A percentile compares a stretch with the other conserved stretches of the same genome.
These are phyloP conservation scores for Prunella fulvescens DNA, from an alignment of 2,113 vertebrate genomes.

Conservation along the genomic window DNA sequence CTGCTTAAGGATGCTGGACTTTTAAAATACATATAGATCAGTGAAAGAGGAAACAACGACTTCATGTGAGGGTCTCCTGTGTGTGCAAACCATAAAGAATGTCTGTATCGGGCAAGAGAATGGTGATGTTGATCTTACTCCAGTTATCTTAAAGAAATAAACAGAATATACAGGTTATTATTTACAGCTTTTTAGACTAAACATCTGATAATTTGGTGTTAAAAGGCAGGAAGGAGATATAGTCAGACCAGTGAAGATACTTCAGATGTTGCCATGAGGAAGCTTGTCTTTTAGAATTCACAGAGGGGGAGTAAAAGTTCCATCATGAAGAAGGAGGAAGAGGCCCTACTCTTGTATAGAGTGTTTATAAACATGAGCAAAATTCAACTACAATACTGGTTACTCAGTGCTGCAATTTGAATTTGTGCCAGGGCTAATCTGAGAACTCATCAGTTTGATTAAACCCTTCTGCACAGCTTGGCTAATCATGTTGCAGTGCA, in stretches of 20 bases:
- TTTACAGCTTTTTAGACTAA: not conserved
- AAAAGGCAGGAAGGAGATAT: not conserved
- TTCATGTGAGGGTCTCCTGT: not conserved
- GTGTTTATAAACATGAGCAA: slow-evolving; percentile 30
- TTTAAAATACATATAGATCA: not conserved
- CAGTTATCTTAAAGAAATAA: not conserved
- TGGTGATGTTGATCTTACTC: not conserved
- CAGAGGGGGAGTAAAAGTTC: not conserved
- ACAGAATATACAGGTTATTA: not conserved
- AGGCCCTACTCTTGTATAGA: not conserved
- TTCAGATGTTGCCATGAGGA: not conserved
- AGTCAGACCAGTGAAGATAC: not conserved
- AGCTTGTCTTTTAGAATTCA: not conserved
- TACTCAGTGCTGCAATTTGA: slow-evolving; percentile 12
- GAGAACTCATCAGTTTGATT: slow-evolving; percentile 36
- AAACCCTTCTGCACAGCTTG: not conserved
- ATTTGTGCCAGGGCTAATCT: slow-evolving; percentile 15
- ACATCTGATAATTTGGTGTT: not conserved
- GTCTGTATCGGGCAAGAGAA: not conserved
- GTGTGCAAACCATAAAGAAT: not conserved
- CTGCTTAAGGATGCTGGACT: not conserved
- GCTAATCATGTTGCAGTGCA: not conserved
- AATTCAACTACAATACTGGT: slow-evolving; percentile 12
- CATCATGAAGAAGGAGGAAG: not conserved
- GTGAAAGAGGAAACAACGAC: not conserved